Conservation (phyloP, 2,113 vertebrate genomes). For the Brachypteracias leptosomus region DNA sequence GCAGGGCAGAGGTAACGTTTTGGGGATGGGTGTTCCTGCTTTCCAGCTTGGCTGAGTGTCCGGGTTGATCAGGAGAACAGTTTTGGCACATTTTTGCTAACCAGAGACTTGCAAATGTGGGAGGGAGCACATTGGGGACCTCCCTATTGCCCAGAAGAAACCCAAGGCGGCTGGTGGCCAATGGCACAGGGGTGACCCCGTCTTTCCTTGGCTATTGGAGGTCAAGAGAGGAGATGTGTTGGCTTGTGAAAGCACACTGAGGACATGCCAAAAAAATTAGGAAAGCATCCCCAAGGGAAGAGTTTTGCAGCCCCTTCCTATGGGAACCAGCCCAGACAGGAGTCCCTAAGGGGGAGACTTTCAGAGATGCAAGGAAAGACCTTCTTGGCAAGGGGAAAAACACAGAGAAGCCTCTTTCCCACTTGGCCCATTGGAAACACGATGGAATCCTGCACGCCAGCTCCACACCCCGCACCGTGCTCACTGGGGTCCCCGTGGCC, state of each 20-base stretch:
- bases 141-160: not conserved
- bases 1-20: not conserved
- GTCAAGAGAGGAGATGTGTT: not conserved
- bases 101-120: not conserved
- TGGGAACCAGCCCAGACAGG: not conserved
- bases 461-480: fast-evolving
- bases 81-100: not conserved
- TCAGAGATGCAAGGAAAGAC: not conserved
- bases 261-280: not conserved
- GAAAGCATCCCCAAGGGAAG: not conserved
- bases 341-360: not conserved
- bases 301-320: not conserved
- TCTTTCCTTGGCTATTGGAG: not conserved
- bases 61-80: not conserved
- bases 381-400: fast-evolving
- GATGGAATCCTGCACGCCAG: not conserved
- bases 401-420: not conserved
- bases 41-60: not conserved
- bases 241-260: not conserved
- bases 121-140: not conserved
- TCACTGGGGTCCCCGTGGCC: fast-evolving
- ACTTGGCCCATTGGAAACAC: not conserved
- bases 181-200: not conserved
- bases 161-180: not conserved
- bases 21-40: not conserved